These are phyloP conservation scores for Vulpes lagopus DNA, from an alignment of 2,113 vertebrate species.

Conservation along the genomic window DNA sequence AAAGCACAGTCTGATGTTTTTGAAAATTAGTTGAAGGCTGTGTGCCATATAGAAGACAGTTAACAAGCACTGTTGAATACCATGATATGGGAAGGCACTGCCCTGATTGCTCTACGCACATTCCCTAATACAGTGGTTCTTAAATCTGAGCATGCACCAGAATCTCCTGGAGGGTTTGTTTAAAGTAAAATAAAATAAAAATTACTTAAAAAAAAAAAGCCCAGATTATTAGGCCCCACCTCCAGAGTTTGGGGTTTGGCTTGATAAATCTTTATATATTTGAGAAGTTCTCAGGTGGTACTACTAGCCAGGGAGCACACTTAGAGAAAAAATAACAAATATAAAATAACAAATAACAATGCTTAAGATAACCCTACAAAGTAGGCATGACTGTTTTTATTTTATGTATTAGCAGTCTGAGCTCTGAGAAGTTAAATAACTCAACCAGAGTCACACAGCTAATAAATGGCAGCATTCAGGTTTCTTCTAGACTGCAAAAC, in stretches of 20 bases:
- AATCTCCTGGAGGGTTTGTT: neutral
- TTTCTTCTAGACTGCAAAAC: constrained; percentile 16
- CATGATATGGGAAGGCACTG: neutral
- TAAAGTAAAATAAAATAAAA: neutral
- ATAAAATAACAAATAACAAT: neutral
- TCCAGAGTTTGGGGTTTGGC: neutral
- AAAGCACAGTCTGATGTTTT: constrained; percentile 24
- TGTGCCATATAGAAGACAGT: neutral
- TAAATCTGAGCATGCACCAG: neutral
- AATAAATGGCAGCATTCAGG: neutral
- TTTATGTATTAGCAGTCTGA: neutral
- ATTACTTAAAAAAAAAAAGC: neutral
- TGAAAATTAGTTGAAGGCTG: neutral
- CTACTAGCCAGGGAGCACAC: neutral
- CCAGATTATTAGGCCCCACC: neutral
- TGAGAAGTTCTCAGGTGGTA: neutral
- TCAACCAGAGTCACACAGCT: neutral
- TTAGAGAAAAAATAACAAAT: neutral
- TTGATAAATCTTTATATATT: neutral
- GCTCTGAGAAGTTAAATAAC: neutral
- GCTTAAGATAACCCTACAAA: neutral
- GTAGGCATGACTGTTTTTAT: neutral
- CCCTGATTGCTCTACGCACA: too few relatives aligned
- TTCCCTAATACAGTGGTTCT: neutral
- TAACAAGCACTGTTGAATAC: neutral